A percentile compares a stretch with the other conserved stretches of the same genome.
Evolutionary conservation across 1,140 invertebrate genomes (phyloP).

Genomic region (Neelides sp.): DNA sequence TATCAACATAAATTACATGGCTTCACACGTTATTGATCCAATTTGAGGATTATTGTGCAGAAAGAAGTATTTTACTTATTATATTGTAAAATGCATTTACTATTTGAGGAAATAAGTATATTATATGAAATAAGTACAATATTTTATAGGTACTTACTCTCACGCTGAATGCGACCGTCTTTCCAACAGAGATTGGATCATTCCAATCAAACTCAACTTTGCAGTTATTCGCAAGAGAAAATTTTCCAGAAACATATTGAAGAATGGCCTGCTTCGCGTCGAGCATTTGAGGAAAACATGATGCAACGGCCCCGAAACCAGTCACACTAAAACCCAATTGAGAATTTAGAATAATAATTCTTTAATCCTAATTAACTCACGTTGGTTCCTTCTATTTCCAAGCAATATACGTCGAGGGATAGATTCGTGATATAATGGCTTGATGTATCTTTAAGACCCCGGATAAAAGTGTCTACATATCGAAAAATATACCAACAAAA

Average conservation of each 20-base stretch:
- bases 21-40: not conserved
- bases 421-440: no score
- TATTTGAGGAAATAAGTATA: constrained; percentile 9
- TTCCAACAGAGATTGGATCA: constrained; percentile 72
- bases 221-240: constrained; percentile 73
- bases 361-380: no score
- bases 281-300: constrained; percentile 71
- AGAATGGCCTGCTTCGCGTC: constrained; percentile 76
- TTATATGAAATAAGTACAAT: constrained; percentile 13
- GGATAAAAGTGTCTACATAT: no score
- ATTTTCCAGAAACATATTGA: constrained; percentile 82
- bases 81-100: not conserved
- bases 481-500: no score
- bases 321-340: no score
- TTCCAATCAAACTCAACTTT: constrained; percentile 72
- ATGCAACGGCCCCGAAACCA: constrained; percentile 67
- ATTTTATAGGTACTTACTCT: constrained; percentile 40
- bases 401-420: no score
- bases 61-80: not conserved
- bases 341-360: no score
- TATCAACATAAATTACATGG: constrained; percentile 1
- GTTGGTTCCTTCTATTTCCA: no score
- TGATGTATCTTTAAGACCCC: no score
- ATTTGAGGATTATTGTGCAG: not conserved
- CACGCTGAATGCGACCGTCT: constrained; percentile 76